These are phyloP conservation scores for Xylota sylvarum DNA, from an alignment of 2,888 invertebrate species.

Conservation along the genomic window DNA sequence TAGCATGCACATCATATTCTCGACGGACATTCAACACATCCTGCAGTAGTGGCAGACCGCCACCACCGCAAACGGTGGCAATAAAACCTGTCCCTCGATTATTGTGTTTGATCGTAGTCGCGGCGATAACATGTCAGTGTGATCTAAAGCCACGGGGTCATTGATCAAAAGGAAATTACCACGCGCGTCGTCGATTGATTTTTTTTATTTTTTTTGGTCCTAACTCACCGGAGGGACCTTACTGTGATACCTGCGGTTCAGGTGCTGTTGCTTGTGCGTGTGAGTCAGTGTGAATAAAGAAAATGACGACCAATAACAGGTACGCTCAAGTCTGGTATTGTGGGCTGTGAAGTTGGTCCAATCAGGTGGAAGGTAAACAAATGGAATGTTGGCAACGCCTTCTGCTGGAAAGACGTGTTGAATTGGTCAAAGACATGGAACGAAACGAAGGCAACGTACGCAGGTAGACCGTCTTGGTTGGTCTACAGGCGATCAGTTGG, in stretches of 20 bases:
- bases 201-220: conserved; percentile 27
- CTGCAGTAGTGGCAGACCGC: conserved; percentile 19
- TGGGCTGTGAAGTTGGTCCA: conserved; percentile 41
- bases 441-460: conserved; percentile 13
- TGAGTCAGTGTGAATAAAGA: conserved; percentile 33
- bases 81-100: conserved; percentile 51
- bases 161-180: conserved; percentile 57
- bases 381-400: conserved; percentile 65
- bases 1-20: conserved; percentile 63
- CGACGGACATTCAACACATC: conserved; percentile 50
- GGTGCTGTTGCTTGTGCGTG: conserved; percentile 45
- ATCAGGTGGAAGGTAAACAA: conserved; percentile 54
- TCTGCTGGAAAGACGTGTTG: conserved; percentile 40
- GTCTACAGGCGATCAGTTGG: background rate
- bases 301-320: conserved; percentile 55
- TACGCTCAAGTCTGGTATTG: conserved; percentile 13
- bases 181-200: conserved; percentile 38
- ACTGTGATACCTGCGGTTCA: background rate
- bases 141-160: conserved; percentile 54
- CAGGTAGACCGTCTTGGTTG: background rate
- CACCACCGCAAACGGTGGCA: conserved; percentile 32
- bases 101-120: conserved; percentile 36
- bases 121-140: conserved; percentile 41
- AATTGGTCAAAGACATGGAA: conserved; percentile 22
- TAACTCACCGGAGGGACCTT: conserved; percentile 1